Percentiles rank a stretch among this genome's conserved stretches.
Conservation (phyloP, 1,140 invertebrate genomes). For the Lordiphosa mommai region DNA sequence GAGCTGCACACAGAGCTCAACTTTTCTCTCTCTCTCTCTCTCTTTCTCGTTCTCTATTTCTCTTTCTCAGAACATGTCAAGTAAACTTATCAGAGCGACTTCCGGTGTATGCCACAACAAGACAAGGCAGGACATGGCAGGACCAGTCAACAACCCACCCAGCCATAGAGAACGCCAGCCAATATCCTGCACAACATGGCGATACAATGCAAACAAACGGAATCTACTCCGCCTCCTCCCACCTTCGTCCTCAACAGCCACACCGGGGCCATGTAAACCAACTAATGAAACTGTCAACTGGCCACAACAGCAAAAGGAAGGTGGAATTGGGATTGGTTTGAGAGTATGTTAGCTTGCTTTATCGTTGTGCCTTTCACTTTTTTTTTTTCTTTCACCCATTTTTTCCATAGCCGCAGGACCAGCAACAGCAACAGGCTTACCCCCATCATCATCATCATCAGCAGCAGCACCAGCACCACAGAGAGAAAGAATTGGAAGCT, state of each 20-base stretch:
- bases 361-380: slow-evolving; percentile 21
- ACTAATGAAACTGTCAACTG: slow-evolving; percentile 76
- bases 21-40: too few relatives aligned
- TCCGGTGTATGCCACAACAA: slow-evolving; percentile 59
- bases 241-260: slow-evolving; percentile 6
- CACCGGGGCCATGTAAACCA: slow-evolving; percentile 59
- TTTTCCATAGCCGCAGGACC: not conserved
- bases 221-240: slow-evolving; percentile 7
- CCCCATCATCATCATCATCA: slow-evolving; percentile 8
- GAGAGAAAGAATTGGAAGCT: slow-evolving; percentile 7
- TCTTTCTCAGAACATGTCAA: slow-evolving; percentile 35
- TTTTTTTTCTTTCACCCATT: slow-evolving; percentile 5
- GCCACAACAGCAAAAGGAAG: slow-evolving; percentile 46
- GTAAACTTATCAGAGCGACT: slow-evolving; percentile 66
- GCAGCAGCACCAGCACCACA: not conserved
- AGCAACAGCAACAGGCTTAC: slow-evolving; percentile 44
- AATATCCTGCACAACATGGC: slow-evolving; percentile 74
- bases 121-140: slow-evolving; percentile 29
- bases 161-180: slow-evolving; percentile 32
- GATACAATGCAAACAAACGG: slow-evolving; percentile 67
- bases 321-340: slow-evolving; percentile 13
- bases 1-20: not conserved
- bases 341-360: slow-evolving; percentile 12
- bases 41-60: too few relatives aligned
- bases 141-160: too few relatives aligned